phyloP scores from a whole-genome alignment of 2,113 vertebrate species.

The Cavia porcellus region DNA sequence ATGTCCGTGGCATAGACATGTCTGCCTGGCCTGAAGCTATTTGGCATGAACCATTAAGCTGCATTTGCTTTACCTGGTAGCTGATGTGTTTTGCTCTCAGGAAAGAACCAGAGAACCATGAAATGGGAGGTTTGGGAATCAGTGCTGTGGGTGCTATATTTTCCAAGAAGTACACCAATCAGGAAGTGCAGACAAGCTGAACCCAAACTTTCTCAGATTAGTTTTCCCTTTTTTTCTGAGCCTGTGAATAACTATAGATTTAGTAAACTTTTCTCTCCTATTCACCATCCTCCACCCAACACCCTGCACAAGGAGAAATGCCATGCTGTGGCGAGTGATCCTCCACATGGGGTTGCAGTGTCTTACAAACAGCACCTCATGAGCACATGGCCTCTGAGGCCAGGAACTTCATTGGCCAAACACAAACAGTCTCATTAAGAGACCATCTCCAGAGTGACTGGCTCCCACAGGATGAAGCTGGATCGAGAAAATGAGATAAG shows the following conservation, averaged over 20 bases:
- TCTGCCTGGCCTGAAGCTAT: not conserved
- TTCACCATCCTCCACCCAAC: rapidly evolving
- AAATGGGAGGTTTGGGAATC: not conserved
- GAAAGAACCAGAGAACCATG: conserved; percentile 23
- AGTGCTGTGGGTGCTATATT: not conserved
- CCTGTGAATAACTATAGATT: not conserved
- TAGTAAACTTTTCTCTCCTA: not conserved
- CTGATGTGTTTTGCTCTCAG: not conserved
- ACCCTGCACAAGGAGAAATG: not conserved
- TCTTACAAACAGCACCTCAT: not conserved
- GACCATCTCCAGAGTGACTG: not conserved
- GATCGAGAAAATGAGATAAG: not conserved
- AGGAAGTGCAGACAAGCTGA: not conserved
- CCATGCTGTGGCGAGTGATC: not conserved
- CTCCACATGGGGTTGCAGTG: not conserved
- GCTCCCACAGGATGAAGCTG: not conserved
- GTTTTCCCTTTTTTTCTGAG: not conserved
- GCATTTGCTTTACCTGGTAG: not conserved
- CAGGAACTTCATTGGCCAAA: not conserved
- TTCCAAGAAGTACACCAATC: not conserved
- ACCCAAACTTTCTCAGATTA: not conserved
- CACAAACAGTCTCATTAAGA: not conserved
- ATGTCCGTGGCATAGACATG: not conserved
- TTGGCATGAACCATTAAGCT: not conserved
- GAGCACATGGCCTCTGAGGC: not conserved